Percentiles rank a stretch among this genome's conserved stretches.
Evolutionary conservation across 2,797 vertebrate genomes (phyloP).

Genomic region (Enteromius treurensis): DNA sequence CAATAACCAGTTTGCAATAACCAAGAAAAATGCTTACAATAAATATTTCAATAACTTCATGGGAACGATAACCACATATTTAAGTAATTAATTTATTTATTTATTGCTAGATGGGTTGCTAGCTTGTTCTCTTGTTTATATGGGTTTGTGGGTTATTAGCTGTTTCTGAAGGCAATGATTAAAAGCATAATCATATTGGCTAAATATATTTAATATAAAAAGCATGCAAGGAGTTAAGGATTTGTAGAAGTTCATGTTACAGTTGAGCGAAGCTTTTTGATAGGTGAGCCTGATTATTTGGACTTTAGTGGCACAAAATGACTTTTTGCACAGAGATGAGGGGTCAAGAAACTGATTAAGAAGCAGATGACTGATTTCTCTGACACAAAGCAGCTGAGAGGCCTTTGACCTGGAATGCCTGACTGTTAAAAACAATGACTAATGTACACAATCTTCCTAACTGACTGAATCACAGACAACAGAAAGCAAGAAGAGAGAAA

Average conservation of each 20-base stretch:
- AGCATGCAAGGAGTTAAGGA: too few relatives aligned
- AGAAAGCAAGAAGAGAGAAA: conserved; percentile 33
- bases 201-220: background rate
- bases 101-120: too few relatives aligned
- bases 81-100: too few relatives aligned
- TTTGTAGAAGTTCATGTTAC: background rate
- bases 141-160: background rate
- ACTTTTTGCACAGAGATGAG: conserved; percentile 3
- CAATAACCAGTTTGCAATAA: too few relatives aligned
- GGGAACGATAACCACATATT: too few relatives aligned
- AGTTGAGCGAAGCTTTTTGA: background rate
- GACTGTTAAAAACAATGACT: conserved; percentile 53
- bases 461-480: conserved; percentile 51
- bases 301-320: background rate
- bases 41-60: too few relatives aligned
- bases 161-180: background rate
- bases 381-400: conserved; percentile 49
- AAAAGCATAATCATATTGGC: background rate
- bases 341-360: conserved; percentile 20
- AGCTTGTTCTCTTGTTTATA: too few relatives aligned
- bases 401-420: conserved; percentile 54
- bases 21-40: too few relatives aligned
- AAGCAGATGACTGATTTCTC: conserved; percentile 44
- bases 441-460: conserved; percentile 38
- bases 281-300: background rate